Evolutionary conservation across 2,888 invertebrate genomes (phyloP).

Genomic region (Chloromyia formosa): DNA sequence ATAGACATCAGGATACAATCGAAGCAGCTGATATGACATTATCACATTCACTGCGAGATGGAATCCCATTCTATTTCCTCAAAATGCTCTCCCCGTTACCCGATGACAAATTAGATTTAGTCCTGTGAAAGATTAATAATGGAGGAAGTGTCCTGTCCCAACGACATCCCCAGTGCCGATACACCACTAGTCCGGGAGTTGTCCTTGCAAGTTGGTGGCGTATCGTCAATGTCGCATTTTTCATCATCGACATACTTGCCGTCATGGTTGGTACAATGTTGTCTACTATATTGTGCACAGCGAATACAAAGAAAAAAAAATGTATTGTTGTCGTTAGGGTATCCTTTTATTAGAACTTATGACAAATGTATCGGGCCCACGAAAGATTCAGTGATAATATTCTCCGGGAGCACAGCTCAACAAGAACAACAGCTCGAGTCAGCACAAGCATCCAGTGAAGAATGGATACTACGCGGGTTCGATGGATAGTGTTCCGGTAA

Average conservation of each 20-base stretch:
- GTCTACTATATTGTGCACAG: not conserved
- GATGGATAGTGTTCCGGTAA: conserved; percentile 1
- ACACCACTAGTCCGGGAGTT: not conserved
- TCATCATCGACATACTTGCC: not conserved
- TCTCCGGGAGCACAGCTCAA: not conserved
- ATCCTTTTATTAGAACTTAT: conserved; percentile 39
- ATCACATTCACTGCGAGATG: conserved; percentile 25
- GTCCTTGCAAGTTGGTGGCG: not conserved
- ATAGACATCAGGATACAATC: not conserved
- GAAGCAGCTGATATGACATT: conserved; percentile 36
- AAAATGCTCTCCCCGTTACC: not conserved
- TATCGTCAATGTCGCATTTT: conserved; percentile 4
- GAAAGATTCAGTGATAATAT: not conserved
- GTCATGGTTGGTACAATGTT: conserved; percentile 1
- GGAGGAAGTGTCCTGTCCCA: conserved; percentile 22
- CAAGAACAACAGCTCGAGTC: too few relatives aligned
- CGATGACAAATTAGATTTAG: conserved; percentile 38
- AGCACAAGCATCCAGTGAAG: too few relatives aligned
- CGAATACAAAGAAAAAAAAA: not conserved
- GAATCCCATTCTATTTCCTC: not conserved
- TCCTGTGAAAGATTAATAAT: conserved; percentile 36
- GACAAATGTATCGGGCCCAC: conserved; percentile 26
- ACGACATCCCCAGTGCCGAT: not conserved
- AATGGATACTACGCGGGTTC: not conserved
- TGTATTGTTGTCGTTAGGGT: conserved; percentile 36